phyloP scores from a whole-genome alignment of 2,888 invertebrate species.

The Nephrocerus scutellatus region DNA sequence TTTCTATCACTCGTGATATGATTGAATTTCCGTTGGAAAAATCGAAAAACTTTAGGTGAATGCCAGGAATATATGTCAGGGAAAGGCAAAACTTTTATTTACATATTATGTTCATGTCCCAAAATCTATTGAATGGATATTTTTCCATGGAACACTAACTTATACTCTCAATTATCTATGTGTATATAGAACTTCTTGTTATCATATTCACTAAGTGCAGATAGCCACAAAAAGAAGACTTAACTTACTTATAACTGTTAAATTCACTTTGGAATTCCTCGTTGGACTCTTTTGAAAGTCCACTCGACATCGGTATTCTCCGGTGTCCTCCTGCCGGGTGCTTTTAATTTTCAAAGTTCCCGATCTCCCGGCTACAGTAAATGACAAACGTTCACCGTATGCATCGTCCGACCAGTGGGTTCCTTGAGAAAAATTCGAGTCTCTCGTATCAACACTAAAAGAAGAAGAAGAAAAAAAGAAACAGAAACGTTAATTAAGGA shows the following conservation, averaged over 20 bases:
- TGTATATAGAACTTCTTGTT: too few relatives aligned
- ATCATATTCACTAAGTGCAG: too few relatives aligned
- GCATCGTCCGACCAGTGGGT: constrained; percentile 54
- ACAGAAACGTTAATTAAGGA: constrained; percentile 12
- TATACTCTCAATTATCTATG: too few relatives aligned
- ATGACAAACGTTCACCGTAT: constrained; percentile 65
- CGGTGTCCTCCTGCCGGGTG: constrained; percentile 68
- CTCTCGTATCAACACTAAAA: constrained; percentile 52
- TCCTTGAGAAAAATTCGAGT: constrained; percentile 49
- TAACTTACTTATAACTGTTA: constrained; percentile 86
- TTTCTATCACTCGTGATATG: too few relatives aligned
- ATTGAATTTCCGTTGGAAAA: too few relatives aligned
- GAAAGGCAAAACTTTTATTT: too few relatives aligned
- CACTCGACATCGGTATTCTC: constrained; percentile 79
- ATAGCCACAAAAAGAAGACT: too few relatives aligned
- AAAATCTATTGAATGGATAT: too few relatives aligned
- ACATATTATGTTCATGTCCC: too few relatives aligned
- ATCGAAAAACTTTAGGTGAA: too few relatives aligned
- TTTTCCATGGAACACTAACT: too few relatives aligned
- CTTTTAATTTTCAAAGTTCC: constrained; percentile 70
- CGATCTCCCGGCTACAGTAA: constrained; percentile 65
- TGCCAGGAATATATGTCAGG: too few relatives aligned
- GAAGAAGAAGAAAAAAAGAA: constrained; percentile 9
- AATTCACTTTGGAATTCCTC: constrained; percentile 76
- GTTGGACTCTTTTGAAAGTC: constrained; percentile 88